These are phyloP conservation scores for Plutomurus gul DNA, from an alignment of 1,140 invertebrate species.

Conservation along the genomic window DNA sequence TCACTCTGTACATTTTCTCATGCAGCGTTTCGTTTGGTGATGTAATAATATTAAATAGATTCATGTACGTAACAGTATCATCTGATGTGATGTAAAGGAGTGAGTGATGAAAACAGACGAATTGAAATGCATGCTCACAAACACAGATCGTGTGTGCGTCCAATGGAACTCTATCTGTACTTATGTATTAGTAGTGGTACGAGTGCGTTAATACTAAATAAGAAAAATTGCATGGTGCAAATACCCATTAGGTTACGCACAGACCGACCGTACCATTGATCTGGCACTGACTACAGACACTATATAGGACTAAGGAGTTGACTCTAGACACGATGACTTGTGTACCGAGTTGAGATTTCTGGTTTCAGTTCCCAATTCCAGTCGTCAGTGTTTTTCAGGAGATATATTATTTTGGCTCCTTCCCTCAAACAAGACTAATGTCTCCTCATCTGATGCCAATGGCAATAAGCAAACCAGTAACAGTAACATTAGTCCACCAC, in stretches of 20 bases:
- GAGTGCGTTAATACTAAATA: no score
- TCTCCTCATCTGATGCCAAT: conserved; percentile 11
- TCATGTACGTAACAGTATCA: no score
- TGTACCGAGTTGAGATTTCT: no score
- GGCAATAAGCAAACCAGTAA: conserved; percentile 28
- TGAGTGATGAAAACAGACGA: conserved; percentile 11
- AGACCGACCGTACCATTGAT: no score
- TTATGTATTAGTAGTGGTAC: not conserved
- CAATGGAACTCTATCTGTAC: not conserved
- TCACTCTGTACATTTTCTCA: no score
- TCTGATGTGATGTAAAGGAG: not conserved
- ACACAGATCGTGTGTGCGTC: not conserved
- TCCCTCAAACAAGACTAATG: conserved; percentile 21
- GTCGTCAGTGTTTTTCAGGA: not conserved
- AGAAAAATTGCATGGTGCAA: not conserved
- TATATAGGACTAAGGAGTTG: no score
- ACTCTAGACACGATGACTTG: no score
- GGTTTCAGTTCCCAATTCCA: not conserved
- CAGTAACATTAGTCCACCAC: conserved; percentile 10
- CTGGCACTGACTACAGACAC: not conserved
- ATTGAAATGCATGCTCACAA: not conserved
- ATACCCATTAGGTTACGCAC: no score
- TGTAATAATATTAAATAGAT: no score
- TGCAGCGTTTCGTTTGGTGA: no score
- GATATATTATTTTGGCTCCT: conserved; percentile 20